Conservation (phyloP, 2,888 invertebrate species). For the Hirtodrosophila histrioides region DNA sequence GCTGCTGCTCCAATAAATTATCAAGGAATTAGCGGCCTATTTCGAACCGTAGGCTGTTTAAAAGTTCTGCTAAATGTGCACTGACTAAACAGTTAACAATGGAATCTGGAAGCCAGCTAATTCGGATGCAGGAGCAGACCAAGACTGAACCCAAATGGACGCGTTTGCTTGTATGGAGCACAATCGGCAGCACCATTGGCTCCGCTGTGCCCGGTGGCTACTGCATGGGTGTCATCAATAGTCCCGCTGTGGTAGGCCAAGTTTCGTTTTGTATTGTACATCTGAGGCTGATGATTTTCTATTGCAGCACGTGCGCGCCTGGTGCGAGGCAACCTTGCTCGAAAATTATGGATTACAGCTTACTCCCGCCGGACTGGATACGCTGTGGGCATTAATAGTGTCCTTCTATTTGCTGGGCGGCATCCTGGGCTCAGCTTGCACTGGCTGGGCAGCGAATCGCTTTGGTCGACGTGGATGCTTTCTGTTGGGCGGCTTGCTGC, state of each 20-base stretch:
- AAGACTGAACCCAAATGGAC: conserved; percentile 35
- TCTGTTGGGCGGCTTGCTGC: conserved; percentile 44
- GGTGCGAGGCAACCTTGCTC: conserved; percentile 88
- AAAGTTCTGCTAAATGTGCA: neutral
- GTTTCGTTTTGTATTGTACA: neutral
- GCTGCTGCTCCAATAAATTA: conserved; percentile 22
- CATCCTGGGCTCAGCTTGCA: conserved; percentile 91
- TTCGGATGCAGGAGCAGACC: conserved; percentile 6
- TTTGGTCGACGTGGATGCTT: conserved; percentile 85
- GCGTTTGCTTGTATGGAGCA: conserved; percentile 45
- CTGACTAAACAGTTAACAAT: conserved; percentile 7
- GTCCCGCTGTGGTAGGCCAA: conserved; percentile 88
- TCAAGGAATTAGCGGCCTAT: conserved; percentile 12
- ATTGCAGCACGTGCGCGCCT: conserved; percentile 86
- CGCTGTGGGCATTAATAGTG: conserved; percentile 92
- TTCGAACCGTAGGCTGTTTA: conserved; percentile 3
- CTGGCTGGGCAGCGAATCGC: conserved; percentile 90
- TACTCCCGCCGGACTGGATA: conserved; percentile 85
- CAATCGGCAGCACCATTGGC: conserved; percentile 84
- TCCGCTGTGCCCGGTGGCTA: conserved; percentile 91
- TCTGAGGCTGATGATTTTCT: neutral
- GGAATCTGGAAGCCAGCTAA: conserved; percentile 4
- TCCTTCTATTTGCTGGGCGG: conserved; percentile 95
- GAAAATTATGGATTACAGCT: conserved; percentile 86
- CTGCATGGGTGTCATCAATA: conserved; percentile 92